Evolutionary conservation across 1,140 invertebrate genomes (phyloP).

Genomic region (Drosophila orosa): DNA sequence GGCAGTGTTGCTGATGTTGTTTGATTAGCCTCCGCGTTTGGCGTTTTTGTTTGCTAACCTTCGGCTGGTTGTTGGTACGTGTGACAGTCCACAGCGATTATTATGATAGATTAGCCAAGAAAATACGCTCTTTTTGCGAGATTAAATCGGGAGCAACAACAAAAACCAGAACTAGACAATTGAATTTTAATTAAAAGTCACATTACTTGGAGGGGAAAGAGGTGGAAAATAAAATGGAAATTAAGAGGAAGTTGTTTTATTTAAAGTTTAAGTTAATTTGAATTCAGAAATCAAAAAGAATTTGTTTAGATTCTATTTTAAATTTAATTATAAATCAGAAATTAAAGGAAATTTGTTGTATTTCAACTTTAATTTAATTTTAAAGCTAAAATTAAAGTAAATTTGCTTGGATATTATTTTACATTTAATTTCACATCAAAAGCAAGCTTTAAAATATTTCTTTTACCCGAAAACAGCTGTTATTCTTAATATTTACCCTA

Average conservation of each 20-base stretch:
- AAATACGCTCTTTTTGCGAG: slow-evolving; percentile 1
- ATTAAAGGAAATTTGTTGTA: too few relatives aligned
- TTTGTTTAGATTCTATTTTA: too few relatives aligned
- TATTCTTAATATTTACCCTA: background rate
- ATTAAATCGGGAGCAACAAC: slow-evolving; percentile 2
- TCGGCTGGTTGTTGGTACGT: slow-evolving; percentile 31
- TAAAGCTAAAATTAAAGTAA: too few relatives aligned
- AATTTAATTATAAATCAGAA: too few relatives aligned
- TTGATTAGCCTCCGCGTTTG: slow-evolving; percentile 59
- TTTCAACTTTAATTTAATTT: too few relatives aligned
- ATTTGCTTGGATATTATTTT: too few relatives aligned
- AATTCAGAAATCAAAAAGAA: too few relatives aligned
- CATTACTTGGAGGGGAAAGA: background rate
- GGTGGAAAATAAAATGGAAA: background rate
- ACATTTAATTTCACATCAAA: too few relatives aligned
- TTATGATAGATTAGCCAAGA: slow-evolving; percentile 30
- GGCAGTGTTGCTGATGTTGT: slow-evolving; percentile 46
- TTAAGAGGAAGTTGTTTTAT: too few relatives aligned
- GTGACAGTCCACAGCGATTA: slow-evolving; percentile 47
- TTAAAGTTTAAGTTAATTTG: too few relatives aligned
- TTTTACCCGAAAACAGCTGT: too few relatives aligned
- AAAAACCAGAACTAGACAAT: slow-evolving; percentile 4
- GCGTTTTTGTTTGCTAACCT: slow-evolving; percentile 54
- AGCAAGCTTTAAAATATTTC: too few relatives aligned
- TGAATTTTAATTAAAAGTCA: slow-evolving; percentile 5